Percentiles rank a stretch among this genome's conserved stretches.
Evolutionary conservation across 1,140 invertebrate species (phyloP).

Genomic region (Pomacea maculata): DNA sequence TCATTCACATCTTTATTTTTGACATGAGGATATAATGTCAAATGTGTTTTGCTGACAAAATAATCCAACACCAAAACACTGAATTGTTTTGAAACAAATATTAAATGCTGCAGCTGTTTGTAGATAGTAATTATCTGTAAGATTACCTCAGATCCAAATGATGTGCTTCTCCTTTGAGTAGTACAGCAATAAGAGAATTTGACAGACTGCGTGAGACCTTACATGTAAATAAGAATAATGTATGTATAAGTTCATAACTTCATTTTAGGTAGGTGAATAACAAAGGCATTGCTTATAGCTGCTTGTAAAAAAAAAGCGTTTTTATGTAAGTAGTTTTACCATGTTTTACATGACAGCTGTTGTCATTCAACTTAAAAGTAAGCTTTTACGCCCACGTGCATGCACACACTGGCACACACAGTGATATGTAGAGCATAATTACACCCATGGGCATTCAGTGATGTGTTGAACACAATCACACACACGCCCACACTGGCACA

Average conservation of each 20-base stretch:
- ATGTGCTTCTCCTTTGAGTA: slow-evolving; percentile 53
- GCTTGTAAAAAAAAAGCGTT: too few species aligned
- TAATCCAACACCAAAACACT: neutral
- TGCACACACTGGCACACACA: too few species aligned
- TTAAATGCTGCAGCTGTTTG: neutral
- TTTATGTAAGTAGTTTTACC: neutral
- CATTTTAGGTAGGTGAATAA: too few species aligned
- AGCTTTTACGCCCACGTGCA: neutral
- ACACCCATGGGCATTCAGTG: neutral
- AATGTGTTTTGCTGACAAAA: neutral
- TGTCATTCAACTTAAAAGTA: neutral
- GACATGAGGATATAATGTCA: neutral
- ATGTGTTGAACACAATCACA: neutral
- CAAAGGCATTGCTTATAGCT: too few species aligned
- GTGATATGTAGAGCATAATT: neutral
- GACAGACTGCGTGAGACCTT: slow-evolving; percentile 71
- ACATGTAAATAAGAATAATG: neutral
- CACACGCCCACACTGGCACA: neutral
- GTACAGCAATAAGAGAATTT: slow-evolving; percentile 53
- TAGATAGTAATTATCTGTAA: neutral
- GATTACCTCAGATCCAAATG: slow-evolving; percentile 55
- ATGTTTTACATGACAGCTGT: neutral
- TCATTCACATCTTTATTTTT: neutral
- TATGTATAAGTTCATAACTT: neutral
- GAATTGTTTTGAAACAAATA: neutral